Conservation (phyloP, 2,797 vertebrate genomes). For the Pipistrellus nathusii region DNA sequence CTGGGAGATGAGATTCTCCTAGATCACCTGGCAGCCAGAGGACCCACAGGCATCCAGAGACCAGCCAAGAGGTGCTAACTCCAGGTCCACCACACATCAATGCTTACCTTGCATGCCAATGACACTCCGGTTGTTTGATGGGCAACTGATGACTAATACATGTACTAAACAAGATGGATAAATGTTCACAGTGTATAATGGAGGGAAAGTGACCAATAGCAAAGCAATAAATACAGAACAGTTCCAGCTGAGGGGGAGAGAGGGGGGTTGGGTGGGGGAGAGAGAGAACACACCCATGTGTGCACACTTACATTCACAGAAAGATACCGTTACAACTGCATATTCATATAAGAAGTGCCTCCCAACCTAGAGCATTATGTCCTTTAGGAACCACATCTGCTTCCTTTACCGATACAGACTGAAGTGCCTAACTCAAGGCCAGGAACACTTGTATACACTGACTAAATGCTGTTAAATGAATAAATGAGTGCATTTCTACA, state of each 20-base stretch:
- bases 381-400: background rate
- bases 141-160: background rate
- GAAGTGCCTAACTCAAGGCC: background rate
- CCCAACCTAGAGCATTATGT: background rate
- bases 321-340: background rate
- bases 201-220: background rate
- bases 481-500: background rate
- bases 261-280: background rate
- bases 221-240: background rate
- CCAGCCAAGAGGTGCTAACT: too few relatives aligned
- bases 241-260: background rate
- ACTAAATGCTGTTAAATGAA: background rate
- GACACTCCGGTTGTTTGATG: background rate
- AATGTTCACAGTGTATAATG: background rate
- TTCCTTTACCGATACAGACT: background rate
- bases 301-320: background rate
- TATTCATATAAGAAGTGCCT: background rate
- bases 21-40: background rate
- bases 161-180: background rate
- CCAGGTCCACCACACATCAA: background rate
- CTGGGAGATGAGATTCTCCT: background rate
- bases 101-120: background rate
- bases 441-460: background rate
- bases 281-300: background rate
- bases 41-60: background rate